phyloP scores from a whole-genome alignment of 1,140 invertebrate species.

The Schlechtendalia chinensis region DNA sequence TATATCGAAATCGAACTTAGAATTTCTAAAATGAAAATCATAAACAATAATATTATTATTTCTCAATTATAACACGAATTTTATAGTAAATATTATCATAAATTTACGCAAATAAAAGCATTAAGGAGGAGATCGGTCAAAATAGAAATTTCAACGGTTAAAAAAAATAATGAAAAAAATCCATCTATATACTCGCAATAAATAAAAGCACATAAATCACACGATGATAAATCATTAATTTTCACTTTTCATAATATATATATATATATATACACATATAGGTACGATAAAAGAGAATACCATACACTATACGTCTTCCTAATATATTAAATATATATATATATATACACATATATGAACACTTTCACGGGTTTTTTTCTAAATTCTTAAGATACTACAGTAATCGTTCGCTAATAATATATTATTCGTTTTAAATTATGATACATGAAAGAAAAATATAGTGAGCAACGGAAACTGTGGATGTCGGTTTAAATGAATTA shows the following conservation, averaged over 20 bases:
- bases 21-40: too few species aligned
- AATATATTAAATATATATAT: too few species aligned
- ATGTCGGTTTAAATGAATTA: too few species aligned
- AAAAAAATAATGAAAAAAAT: not conserved
- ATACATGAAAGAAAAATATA: too few species aligned
- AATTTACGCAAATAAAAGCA: too few species aligned
- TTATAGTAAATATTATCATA: too few species aligned
- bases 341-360: conserved; percentile 12
- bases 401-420: not conserved
- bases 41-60: too few species aligned
- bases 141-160: not conserved
- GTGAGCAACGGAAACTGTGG: too few species aligned
- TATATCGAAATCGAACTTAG: too few species aligned
- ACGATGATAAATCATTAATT: not conserved
- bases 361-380: conserved; percentile 24
- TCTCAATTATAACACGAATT: too few species aligned
- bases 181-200: not conserved
- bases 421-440: conserved; percentile 3
- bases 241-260: conserved; percentile 21
- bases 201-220: conserved; percentile 41
- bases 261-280: not conserved
- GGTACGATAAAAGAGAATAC: conserved; percentile 38
- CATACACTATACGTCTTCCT: not conserved
- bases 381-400: not conserved
- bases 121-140: too few species aligned